phyloP scores from a whole-genome alignment of 2,113 vertebrate genomes.

The Menidia beryllina region DNA sequence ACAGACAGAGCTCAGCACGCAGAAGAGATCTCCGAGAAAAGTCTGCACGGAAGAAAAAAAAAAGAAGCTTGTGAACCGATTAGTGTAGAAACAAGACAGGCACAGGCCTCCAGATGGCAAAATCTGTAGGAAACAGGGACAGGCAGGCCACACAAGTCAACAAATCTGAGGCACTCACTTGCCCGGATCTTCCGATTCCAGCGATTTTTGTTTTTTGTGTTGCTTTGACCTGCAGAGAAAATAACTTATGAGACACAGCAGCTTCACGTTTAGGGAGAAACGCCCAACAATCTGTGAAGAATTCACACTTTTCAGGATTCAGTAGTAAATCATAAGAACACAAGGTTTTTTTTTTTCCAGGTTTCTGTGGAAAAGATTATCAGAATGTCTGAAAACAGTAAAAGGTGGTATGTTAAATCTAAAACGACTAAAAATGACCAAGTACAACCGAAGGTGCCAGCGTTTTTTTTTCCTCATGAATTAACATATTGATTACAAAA shows the following conservation, averaged over 20 bases:
- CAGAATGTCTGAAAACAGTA: no score
- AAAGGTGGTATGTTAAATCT: no score
- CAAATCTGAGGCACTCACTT: slow-evolving; percentile 43
- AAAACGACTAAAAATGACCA: no score
- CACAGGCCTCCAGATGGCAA: background rate
- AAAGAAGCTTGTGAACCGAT: background rate
- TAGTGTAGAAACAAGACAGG: background rate
- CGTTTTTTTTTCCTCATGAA: no score
- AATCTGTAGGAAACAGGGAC: background rate
- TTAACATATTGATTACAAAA: no score
- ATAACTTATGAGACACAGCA: background rate
- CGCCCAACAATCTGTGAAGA: no score
- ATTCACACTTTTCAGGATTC: no score
- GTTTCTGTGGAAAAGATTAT: no score
- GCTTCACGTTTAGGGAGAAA: background rate
- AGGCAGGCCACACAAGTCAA: background rate
- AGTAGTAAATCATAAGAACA: no score
- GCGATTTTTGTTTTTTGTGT: slow-evolving; percentile 47
- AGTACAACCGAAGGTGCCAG: no score
- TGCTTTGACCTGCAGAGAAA: slow-evolving; percentile 36
- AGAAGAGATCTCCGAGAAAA: background rate
- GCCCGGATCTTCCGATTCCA: slow-evolving; percentile 73
- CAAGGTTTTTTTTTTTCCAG: no score
- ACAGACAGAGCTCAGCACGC: background rate
- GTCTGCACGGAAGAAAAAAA: no score